phyloP scores from a whole-genome alignment of 2,113 vertebrate genomes.

The Elaphurus davidianus region DNA sequence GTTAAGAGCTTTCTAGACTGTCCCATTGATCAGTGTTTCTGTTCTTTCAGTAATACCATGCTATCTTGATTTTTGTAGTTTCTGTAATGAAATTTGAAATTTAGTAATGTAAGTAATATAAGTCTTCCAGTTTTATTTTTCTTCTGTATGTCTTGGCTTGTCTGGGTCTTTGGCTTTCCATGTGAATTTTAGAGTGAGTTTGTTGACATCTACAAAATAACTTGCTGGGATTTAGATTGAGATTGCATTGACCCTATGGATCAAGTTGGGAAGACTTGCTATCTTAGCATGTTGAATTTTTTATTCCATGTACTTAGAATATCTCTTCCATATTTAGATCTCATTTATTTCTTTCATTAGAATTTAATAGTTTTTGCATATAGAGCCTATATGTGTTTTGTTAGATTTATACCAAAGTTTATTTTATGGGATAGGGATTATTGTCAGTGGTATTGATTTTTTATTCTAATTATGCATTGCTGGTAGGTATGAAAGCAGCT shows the following conservation, averaged over 20 bases:
- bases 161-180: neutral
- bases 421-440: neutral
- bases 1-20: neutral
- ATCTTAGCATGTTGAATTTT: neutral
- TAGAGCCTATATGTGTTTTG: neutral
- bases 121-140: neutral
- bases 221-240: neutral
- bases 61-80: neutral
- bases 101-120: neutral
- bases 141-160: neutral
- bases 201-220: neutral
- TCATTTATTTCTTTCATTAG: neutral
- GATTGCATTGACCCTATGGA: neutral
- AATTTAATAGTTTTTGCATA: neutral
- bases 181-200: constrained; percentile 3
- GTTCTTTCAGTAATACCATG: neutral
- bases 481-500: neutral
- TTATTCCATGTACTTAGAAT: neutral
- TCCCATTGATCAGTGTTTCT: neutral
- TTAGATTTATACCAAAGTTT: neutral
- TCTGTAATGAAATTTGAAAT: neutral
- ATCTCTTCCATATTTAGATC: neutral
- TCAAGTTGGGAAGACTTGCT: neutral
- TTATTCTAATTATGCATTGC: neutral
- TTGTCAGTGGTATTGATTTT: neutral